These are phyloP conservation scores for Erynnis tages DNA, from an alignment of 2,888 invertebrate genomes.

Conservation along the genomic window DNA sequence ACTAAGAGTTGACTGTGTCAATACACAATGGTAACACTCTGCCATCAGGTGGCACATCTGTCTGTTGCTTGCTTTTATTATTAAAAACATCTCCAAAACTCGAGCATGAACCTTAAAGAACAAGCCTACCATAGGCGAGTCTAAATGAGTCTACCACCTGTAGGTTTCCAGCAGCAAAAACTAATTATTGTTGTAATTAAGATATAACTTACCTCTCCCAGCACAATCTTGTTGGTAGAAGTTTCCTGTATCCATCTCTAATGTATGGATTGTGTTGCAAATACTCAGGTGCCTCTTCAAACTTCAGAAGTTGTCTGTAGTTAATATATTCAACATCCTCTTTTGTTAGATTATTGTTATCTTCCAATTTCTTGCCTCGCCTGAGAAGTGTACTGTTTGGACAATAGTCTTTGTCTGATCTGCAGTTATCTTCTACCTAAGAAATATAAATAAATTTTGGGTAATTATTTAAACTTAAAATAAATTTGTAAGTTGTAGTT, in stretches of 20 bases:
- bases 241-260: slow-evolving; percentile 91
- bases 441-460: background rate
- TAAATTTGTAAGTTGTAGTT: no score
- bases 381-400: slow-evolving; percentile 52
- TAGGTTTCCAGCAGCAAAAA: no score
- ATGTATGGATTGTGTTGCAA: slow-evolving; percentile 94
- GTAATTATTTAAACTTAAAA: background rate
- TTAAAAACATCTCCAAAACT: no score
- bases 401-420: slow-evolving; percentile 50
- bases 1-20: no score
- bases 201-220: slow-evolving; percentile 88
- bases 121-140: no score
- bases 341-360: slow-evolving; percentile 73
- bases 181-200: background rate
- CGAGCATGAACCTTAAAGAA: no score
- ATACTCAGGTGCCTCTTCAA: slow-evolving; percentile 88
- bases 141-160: no score
- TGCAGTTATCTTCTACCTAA: slow-evolving; percentile 59
- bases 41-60: no score
- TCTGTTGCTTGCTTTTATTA: no score
- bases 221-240: slow-evolving; percentile 90
- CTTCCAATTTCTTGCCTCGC: slow-evolving; percentile 68
- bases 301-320: slow-evolving; percentile 68
- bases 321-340: slow-evolving; percentile 75
- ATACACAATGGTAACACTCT: no score